Base-by-base conservation (phyloP, 2,113 vertebrate species). In the Pelodiscus sinensis region DNA sequence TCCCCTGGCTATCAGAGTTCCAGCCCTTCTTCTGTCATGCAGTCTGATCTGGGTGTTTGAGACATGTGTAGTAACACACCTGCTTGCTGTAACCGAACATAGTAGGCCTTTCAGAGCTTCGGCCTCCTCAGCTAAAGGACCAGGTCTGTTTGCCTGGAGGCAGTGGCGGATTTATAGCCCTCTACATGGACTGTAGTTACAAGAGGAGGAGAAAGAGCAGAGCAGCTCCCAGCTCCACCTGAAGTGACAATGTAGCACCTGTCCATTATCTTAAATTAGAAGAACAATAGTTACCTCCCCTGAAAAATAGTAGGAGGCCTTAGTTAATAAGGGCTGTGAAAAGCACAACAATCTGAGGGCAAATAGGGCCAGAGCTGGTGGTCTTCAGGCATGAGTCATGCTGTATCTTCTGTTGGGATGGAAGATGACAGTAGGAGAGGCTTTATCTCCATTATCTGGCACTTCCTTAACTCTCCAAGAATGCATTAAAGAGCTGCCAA, bases 121-220 rank as follows among this genome's bases (percentile, higher is more conserved):
- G 18, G 31, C 19, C 78, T 1, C 8, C 56, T 60, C 51, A 27
- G 35, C 11, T n/a, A 29, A 4, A 0, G 1, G 54, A 12, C 8
- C 1, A 0, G 5, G 1, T 77, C 1, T 27, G 18, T 24, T 9
- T 19, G 58, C 24, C 44, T 19, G 92, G 35, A 77, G 35, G 14
- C 24, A 50, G 6, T 0, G 78, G 19, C 44, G 65, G 85, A 57
- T 57, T 57, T 21, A 57, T 57, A 24, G 24, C 22, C 56, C 56
- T 57, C 54, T 24, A 88, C 58, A 56, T 2, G 15, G 0, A 1
- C 25, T 82, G 24, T 10, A 50, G 5, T 25, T 51, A 78, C 31
- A 62, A 27, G 27, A 68, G 60, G 27, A 80, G 29, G 52, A 71
- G 29, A 4, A 54, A 38, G 1, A 27, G 55, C 21, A 44, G 44